phyloP scores from a whole-genome alignment of 2,797 vertebrate genomes.

The Thamnophis elegans region DNA sequence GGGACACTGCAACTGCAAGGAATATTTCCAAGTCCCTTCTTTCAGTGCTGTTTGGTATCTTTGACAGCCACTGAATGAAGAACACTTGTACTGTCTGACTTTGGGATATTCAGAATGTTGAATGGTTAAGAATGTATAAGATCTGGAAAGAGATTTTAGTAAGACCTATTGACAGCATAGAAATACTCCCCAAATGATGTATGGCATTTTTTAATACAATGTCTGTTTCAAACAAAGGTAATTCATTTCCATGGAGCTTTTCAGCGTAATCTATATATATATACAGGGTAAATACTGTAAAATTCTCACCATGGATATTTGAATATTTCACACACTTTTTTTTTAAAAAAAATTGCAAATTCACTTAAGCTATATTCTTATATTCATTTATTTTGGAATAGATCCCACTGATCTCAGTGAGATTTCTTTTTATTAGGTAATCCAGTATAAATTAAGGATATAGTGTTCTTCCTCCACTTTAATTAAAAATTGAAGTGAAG shows the following conservation, averaged over 20 bases:
- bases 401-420: not conserved
- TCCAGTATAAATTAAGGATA: not conserved
- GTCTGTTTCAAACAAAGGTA: not conserved
- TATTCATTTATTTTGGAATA: not conserved
- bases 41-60: not conserved
- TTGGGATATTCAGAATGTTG: not conserved
- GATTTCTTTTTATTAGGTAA: not conserved
- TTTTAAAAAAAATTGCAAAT: not conserved
- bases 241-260: not conserved
- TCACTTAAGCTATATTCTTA: not conserved
- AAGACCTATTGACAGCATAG: not conserved
- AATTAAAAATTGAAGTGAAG: not conserved
- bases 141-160: not conserved
- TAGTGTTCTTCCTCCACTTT: not conserved
- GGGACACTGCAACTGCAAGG: not conserved
- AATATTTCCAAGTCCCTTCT: not conserved
- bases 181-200: not conserved
- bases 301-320: not conserved
- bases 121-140: not conserved
- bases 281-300: not conserved
- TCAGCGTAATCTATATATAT: not conserved
- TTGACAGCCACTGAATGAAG: not conserved
- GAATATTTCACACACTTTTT: not conserved
- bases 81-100: not conserved
- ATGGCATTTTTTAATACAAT: not conserved